Conservation (phyloP, 2,888 invertebrate genomes). For the Steinernema hermaphroditum region DNA sequence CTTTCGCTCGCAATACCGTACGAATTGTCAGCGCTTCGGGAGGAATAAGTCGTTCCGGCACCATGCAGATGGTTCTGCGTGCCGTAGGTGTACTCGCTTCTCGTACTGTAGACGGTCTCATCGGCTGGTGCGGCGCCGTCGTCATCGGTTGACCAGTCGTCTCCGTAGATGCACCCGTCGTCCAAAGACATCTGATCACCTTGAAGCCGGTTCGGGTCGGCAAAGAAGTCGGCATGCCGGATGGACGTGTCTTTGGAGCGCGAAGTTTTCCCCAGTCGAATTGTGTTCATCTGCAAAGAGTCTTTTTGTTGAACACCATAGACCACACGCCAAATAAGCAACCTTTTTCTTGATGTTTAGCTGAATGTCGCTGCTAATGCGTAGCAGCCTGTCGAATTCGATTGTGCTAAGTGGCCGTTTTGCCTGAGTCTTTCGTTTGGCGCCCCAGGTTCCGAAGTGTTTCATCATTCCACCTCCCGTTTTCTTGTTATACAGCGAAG, state of each 20-base stretch:
- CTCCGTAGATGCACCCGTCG: constrained; percentile 51
- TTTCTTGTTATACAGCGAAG: constrained; percentile 31
- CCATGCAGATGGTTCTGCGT: not conserved
- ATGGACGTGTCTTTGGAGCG: constrained; percentile 12
- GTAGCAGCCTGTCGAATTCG: constrained; percentile 53
- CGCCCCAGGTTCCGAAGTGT: constrained; percentile 38
- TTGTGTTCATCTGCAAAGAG: constrained; percentile 12
- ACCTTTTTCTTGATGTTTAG: constrained; percentile 55
- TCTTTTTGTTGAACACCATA: too few species aligned
- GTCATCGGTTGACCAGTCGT: constrained; percentile 54
- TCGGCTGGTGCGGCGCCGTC: constrained; percentile 25
- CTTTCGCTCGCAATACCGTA: not conserved
- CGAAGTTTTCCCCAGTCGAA: not conserved
- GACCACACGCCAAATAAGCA: not conserved
- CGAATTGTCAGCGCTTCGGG: constrained; percentile 26
- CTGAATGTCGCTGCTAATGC: constrained; percentile 56
- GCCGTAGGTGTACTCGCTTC: constrained; percentile 24
- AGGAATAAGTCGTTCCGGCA: constrained; percentile 2
- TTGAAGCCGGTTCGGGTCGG: constrained; percentile 30
- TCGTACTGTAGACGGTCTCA: constrained; percentile 9
- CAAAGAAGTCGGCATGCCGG: constrained; percentile 23
- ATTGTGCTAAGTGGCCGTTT: constrained; percentile 45
- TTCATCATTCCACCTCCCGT: constrained; percentile 20
- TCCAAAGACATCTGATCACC: constrained; percentile 21
- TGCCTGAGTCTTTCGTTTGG: constrained; percentile 16